Evolutionary conservation across 2,888 invertebrate species (phyloP).

Genomic region (Heteromyza rotundicornis): DNA sequence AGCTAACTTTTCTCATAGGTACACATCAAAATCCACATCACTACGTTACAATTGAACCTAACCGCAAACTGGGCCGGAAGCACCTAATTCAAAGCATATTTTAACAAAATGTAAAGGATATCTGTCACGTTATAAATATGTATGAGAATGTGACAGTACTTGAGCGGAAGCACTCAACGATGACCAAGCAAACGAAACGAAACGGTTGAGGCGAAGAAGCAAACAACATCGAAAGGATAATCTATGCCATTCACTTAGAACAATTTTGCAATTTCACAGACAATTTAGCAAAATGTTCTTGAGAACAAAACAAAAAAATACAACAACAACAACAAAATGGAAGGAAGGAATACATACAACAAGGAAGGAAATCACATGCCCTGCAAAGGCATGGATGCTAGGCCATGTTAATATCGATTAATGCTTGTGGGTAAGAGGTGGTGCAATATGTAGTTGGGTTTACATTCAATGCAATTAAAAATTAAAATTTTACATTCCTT

Average conservation of each 20-base stretch:
- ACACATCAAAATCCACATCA: too few relatives aligned
- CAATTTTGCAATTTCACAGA: slow-evolving; percentile 55
- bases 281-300: slow-evolving; percentile 45
- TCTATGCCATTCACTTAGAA: slow-evolving; percentile 23
- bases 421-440: too few relatives aligned
- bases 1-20: too few relatives aligned
- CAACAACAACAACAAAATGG: slow-evolving; percentile 30
- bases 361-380: neutral
- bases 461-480: slow-evolving; percentile 24
- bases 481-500: slow-evolving; percentile 54
- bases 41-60: too few relatives aligned
- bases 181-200: neutral
- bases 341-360: neutral
- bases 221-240: slow-evolving; percentile 11
- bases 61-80: neutral
- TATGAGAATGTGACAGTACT: slow-evolving; percentile 6
- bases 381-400: neutral
- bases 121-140: slow-evolving; percentile 20
- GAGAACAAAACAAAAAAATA: neutral
- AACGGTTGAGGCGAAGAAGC: neutral
- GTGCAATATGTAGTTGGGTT: too few relatives aligned
- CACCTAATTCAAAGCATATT: neutral
- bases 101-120: slow-evolving; percentile 6
- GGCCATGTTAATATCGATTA: slow-evolving; percentile 49
- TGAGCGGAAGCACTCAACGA: neutral